phyloP scores from a whole-genome alignment of 2,113 vertebrate species.

The Microtus pennsylvanicus region DNA sequence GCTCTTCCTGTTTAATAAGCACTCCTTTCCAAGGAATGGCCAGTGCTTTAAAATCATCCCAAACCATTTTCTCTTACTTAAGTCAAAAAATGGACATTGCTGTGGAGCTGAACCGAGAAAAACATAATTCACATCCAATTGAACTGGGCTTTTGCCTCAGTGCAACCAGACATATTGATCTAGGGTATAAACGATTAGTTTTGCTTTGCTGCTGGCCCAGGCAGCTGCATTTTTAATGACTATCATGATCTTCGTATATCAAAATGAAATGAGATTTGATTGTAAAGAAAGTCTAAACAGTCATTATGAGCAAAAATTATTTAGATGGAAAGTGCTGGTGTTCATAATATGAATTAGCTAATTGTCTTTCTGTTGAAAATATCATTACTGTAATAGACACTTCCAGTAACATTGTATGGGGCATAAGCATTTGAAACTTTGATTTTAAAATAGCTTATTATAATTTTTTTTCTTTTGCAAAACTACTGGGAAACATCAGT shows the following conservation, averaged over 20 bases:
- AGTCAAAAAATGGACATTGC: background rate
- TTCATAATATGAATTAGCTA: constrained; percentile 54
- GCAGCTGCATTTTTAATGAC: constrained; percentile 43
- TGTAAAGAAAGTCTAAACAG: constrained; percentile 36
- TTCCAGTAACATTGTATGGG: constrained; percentile 12
- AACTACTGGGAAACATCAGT: constrained; percentile 37
- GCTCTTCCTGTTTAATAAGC: background rate
- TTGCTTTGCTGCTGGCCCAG: background rate
- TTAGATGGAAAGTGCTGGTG: constrained; percentile 55
- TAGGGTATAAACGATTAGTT: constrained; percentile 32
- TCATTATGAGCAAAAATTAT: constrained; percentile 54
- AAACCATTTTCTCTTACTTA: constrained; percentile 28
- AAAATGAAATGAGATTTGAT: constrained; percentile 58
- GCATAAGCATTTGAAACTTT: constrained; percentile 35
- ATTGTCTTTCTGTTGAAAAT: constrained; percentile 55
- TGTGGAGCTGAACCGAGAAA: constrained; percentile 1
- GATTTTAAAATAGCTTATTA: constrained; percentile 61
- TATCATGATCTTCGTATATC: constrained; percentile 23
- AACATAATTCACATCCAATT: background rate
- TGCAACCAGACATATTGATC: constrained; percentile 26
- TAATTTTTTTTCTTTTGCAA: constrained; percentile 36
- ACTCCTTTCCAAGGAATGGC: background rate
- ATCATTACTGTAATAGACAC: constrained; percentile 23
- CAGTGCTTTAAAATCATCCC: background rate
- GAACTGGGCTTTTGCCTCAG: constrained; percentile 23